Base-by-base conservation (phyloP, 1,140 invertebrate genomes). In the Lordiphosa clarofinis region DNA sequence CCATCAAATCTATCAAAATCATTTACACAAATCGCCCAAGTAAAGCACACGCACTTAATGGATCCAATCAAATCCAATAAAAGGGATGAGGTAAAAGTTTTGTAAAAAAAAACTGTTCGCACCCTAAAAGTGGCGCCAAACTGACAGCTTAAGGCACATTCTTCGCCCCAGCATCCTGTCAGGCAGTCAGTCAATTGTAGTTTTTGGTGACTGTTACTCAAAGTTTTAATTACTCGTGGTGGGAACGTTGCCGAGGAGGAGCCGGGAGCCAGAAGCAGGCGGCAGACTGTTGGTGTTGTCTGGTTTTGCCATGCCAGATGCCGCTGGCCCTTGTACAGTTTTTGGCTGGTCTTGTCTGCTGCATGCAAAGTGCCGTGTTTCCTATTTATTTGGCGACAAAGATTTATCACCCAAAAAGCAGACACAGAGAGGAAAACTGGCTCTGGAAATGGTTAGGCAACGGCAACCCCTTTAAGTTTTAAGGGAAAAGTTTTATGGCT, bases 1-100 rank as follows among this genome's bases (percentile, higher is more conserved):
- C 78, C 67, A 76, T 81, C 78, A 76, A 84, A 84, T 73, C 76
- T 76, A 82, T 82, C 76, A 82, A 82, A 82, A 84, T 84, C 76
- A 81, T 84, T 82, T 82, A 82, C 72, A 68, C 72, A 81, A 81
- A 81, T 81, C 76, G 49, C 72, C 67, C 37, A 11, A 62, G 61
- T 44, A 42, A 42, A 65, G 60, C 56, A 19, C 42, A 28, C 24
- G 39, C 59, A 50, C 31, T 21, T 67, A 67, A 62, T 56, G 48
- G 38, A 15, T 38, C 33, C 36, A 35, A 52, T 64, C 56, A 68
- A 70, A 82, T 82, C 76, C 72, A 82, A 82, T 82, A 67, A 84
- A 72, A 84, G 58, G 54, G 64, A 74, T 69, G 47, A 71, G 65
- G 72, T 52, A 42, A 76, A 81, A 75, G 58, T 75, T 81, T 81